A percentile compares a stretch with the other conserved stretches of the same genome.
These are phyloP conservation scores for Aricia agestis DNA, from an alignment of 1,140 invertebrate species.

Conservation along the genomic window DNA sequence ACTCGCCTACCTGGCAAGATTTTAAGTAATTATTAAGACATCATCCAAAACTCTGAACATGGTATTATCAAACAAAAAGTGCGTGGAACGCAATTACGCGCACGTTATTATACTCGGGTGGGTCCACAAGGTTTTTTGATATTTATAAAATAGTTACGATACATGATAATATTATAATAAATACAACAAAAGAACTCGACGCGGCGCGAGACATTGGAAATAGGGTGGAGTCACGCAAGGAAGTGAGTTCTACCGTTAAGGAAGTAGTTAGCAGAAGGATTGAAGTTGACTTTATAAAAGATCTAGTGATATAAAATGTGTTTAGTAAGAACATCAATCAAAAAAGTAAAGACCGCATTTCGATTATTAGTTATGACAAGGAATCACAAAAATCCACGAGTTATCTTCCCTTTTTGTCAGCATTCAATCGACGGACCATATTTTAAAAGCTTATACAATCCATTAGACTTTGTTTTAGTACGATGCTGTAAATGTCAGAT, in stretches of 20 bases:
- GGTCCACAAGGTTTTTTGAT: background rate
- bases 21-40: background rate
- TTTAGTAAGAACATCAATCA: background rate
- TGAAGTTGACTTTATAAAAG: too few species aligned
- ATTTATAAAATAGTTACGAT: slow-evolving; percentile 4
- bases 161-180: background rate
- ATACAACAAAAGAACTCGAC: background rate
- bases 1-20: background rate
- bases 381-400: background rate
- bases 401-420: slow-evolving; percentile 7
- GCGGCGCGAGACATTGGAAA: background rate
- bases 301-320: too few species aligned
- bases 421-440: background rate
- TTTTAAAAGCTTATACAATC: slow-evolving; percentile 14
- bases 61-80: background rate
- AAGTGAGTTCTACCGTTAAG: background rate
- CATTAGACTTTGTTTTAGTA: slow-evolving; percentile 10
- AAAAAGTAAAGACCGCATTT: background rate
- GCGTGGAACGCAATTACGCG: background rate
- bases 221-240: background rate
- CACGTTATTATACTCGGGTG: slow-evolving; percentile 9
- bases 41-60: background rate
- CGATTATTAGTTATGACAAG: background rate
- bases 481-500: slow-evolving; percentile 11
- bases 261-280: background rate